A percentile compares a stretch with the other conserved stretches of the same genome.
Evolutionary conservation across 2,888 invertebrate genomes (phyloP).

Genomic region (Acanthoscelides obtectus): DNA sequence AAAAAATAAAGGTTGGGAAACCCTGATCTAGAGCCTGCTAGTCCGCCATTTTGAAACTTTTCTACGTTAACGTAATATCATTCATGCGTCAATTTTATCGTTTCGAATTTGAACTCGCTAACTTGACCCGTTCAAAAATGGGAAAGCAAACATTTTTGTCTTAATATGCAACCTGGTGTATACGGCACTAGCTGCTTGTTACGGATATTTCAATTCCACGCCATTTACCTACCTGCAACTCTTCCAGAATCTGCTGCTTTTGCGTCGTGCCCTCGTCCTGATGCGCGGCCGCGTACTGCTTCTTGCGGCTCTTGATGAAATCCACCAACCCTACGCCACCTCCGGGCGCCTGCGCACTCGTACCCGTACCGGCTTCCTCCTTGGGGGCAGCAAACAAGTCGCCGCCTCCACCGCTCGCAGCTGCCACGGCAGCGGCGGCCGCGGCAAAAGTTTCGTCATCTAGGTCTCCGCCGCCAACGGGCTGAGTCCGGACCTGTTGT

Average conservation of each 20-base stretch:
- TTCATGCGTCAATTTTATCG: too few species aligned
- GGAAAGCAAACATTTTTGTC: too few species aligned
- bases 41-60: too few species aligned
- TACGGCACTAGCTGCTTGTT: too few species aligned
- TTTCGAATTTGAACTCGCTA: too few species aligned
- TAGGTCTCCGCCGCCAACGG: conserved; percentile 1
- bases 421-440: background rate
- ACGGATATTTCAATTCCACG: too few species aligned
- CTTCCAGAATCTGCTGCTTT: conserved; percentile 68
- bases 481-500: conserved; percentile 53
- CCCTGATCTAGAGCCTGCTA: too few species aligned
- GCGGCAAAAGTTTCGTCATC: background rate
- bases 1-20: too few species aligned
- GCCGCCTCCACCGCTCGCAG: background rate
- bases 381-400: background rate
- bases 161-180: too few species aligned
- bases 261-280: conserved; percentile 61
- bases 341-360: conserved; percentile 31
- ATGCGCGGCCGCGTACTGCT: conserved; percentile 33
- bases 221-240: conserved; percentile 48
- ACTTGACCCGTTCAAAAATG: too few species aligned
- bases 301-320: conserved; percentile 45
- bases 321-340: conserved; percentile 27
- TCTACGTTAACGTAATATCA: too few species aligned
- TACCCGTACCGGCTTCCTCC: background rate